Evolutionary conservation across 2,888 invertebrate genomes (phyloP), one percentile per base, ranked within the genome.

Genomic region (Pseudolycoriella hygida): DNA sequence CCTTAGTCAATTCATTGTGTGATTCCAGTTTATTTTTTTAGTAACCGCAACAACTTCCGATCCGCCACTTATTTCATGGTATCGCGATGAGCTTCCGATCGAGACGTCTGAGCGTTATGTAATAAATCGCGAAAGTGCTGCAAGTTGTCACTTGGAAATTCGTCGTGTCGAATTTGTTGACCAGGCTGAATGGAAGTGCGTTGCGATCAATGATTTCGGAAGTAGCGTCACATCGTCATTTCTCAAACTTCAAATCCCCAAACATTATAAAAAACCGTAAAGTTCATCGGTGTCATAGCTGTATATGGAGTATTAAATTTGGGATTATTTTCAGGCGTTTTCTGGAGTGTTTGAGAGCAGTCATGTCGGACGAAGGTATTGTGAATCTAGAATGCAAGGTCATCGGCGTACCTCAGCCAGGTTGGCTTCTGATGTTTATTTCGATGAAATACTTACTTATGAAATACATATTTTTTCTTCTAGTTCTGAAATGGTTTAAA

Each of bases 381-480:
- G 90, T 90, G 1, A 89, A 89, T 63, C 70, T 90, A 48, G 90
- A 90, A 61, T 90, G 90, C 61, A 90, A 90, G 67, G 88, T 89
- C 1, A 88, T 89, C 48, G 89, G 89, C 5, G 34, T 34, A 34
- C 34, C 34, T 14, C 34, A 34, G 15, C 34, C 34, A 14, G 25
- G 25, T 25, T 25, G 8, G 25, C 8, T 25, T 25, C 4, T 25
- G 25, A 25, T 25, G 25, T 6, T 6, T 25, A 25, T 6, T 6
- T 8, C 25, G n/a, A 25, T 25, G 4, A 25, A 25, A 8, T 25
- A 6, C 25, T 25, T 25, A n/a, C n/a, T n/a, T n/a, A n/a, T n/a
- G n/a, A n/a, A n/a, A n/a, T n/a, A n/a, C n/a, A n/a, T n/a, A n/a
- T n/a, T n/a, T n/a, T n/a, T n/a, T n/a, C 88, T 88, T 57, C 89